A percentile compares a stretch with the other conserved stretches of the same genome.
Evolutionary conservation across 2,888 invertebrate species (phyloP).

Genomic region (Physocephala rufipes): DNA sequence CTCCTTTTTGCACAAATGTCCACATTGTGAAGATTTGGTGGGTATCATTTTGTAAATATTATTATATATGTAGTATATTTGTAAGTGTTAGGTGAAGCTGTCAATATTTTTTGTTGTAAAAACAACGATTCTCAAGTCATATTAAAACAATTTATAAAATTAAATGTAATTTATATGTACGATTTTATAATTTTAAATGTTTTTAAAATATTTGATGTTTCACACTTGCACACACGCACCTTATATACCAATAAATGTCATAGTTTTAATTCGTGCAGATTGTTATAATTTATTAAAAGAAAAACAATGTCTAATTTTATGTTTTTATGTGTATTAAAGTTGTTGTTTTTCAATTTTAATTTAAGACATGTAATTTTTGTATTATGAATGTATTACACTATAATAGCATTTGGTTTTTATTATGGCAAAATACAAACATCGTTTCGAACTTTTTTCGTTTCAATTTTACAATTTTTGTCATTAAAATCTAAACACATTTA

Average conservation of each 20-base stretch:
- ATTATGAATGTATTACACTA: background rate
- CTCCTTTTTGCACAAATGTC: constrained; percentile 22
- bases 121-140: constrained; percentile 1
- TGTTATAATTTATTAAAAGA: constrained; percentile 8
- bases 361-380: background rate
- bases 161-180: background rate
- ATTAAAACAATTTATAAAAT: background rate
- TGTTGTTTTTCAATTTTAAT: background rate
- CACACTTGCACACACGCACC: constrained; percentile 1
- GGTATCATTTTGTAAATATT: constrained; percentile 25
- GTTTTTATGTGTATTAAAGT: background rate
- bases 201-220: constrained; percentile 8
- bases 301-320: background rate
- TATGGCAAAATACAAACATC: background rate
- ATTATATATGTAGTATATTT: constrained; percentile 14
- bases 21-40: constrained; percentile 10
- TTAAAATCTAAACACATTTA: background rate
- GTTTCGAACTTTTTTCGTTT: background rate
- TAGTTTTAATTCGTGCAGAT: constrained; percentile 11
- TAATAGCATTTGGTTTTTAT: background rate
- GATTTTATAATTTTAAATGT: constrained; percentile 20
- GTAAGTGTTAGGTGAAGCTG: constrained; percentile 7
- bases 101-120: constrained; percentile 1
- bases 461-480: background rate
- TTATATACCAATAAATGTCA: constrained; percentile 16